These are phyloP conservation scores for Chelonoidis abingdonii DNA, from an alignment of 2,113 vertebrate genomes.

Conservation along the genomic window DNA sequence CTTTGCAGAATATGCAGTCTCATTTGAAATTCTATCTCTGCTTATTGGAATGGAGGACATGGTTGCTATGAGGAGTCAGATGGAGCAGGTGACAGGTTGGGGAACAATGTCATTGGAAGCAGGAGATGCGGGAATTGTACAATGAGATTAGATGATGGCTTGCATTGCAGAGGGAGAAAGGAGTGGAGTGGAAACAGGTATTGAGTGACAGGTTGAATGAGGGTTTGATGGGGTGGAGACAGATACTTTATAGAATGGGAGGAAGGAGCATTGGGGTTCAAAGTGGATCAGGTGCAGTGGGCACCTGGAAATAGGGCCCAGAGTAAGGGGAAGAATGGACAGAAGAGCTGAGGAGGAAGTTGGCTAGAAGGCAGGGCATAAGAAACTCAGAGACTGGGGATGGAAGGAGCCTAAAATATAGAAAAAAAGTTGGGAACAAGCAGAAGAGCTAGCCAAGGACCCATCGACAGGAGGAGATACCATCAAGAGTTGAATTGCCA, in stretches of 20 bases:
- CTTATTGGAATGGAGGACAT: slow-evolving; percentile 62
- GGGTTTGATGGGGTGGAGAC: rapidly evolving
- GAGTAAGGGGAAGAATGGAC: background rate
- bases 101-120: slow-evolving; percentile 34
- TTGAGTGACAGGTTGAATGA: background rate
- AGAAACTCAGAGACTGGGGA: background rate
- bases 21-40: slow-evolving; percentile 30
- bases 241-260: background rate
- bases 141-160: slow-evolving; percentile 33
- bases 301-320: rapidly evolving
- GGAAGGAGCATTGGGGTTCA: background rate
- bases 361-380: background rate
- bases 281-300: rapidly evolving
- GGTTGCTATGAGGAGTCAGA: slow-evolving; percentile 60
- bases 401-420: background rate
- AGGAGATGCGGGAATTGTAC: slow-evolving; percentile 46
- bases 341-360: background rate
- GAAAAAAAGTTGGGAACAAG: background rate
- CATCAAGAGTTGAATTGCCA: background rate
- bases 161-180: background rate
- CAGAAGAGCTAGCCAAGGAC: background rate
- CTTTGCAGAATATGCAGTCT: slow-evolving; percentile 35
- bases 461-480: background rate
- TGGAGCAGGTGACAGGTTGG: slow-evolving; percentile 27
- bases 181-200: slow-evolving; percentile 45